A percentile compares a stretch with the other conserved stretches of the same genome.
These are phyloP conservation scores for Julus scandinavius DNA, from an alignment of 2,888 invertebrate genomes.

Conservation along the genomic window DNA sequence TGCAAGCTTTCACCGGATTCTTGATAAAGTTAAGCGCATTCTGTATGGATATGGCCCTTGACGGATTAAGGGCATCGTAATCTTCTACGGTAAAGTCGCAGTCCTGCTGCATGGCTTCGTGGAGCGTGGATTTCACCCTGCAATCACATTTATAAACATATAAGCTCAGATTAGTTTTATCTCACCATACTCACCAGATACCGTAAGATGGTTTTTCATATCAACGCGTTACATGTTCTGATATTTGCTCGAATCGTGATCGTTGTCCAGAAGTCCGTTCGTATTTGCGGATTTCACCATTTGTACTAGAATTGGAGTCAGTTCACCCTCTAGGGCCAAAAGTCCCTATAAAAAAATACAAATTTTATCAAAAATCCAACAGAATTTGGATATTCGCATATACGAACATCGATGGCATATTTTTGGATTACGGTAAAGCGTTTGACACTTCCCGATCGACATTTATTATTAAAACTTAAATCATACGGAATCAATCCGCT, in stretches of 20 bases:
- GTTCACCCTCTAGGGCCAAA: slow-evolving; percentile 95
- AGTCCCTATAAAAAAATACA: slow-evolving; percentile 73
- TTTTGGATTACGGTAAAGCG: too few relatives aligned
- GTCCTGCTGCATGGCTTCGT: slow-evolving; percentile 91
- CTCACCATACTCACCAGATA: neutral
- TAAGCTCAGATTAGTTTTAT: neutral
- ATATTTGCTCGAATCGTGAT: slow-evolving; percentile 95
- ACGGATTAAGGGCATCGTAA: slow-evolving; percentile 88
- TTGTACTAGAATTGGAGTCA: slow-evolving; percentile 98
- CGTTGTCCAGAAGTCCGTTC: slow-evolving; percentile 90
- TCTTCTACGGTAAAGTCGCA: slow-evolving; percentile 87
- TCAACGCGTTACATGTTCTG: slow-evolving; percentile 80
- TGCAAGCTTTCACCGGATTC: slow-evolving; percentile 94
- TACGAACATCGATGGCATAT: too few relatives aligned
- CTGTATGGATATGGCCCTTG: slow-evolving; percentile 88
- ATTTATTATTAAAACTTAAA: too few relatives aligned
- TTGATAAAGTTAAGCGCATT: slow-evolving; percentile 94
- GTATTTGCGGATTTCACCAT: slow-evolving; percentile 99
- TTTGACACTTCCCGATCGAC: too few relatives aligned
- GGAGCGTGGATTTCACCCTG: slow-evolving; percentile 94
- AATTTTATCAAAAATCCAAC: too few relatives aligned
- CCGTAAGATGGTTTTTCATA: neutral
- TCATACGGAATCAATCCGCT: too few relatives aligned
- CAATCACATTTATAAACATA: slow-evolving; percentile 59
- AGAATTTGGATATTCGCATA: too few relatives aligned